phyloP scores from a whole-genome alignment of 2,113 vertebrate genomes.

The Corydoras sp. region DNA sequence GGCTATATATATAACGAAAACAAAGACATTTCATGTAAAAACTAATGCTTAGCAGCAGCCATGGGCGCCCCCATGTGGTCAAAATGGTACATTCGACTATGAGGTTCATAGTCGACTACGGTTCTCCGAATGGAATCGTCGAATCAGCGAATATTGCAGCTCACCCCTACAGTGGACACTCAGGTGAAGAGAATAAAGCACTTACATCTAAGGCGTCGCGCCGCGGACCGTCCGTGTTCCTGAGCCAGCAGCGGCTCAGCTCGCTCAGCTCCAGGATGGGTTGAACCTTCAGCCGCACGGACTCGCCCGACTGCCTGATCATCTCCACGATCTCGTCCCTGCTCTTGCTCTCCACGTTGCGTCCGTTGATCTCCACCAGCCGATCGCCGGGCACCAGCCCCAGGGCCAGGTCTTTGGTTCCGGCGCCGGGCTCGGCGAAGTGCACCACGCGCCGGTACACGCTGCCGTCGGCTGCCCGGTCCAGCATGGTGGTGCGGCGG shows the following conservation, averaged over 20 bases:
- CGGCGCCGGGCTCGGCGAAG: slow-evolving; percentile 88
- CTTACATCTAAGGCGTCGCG: slow-evolving; percentile 79
- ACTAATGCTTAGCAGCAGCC: too few species aligned
- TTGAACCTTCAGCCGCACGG: slow-evolving; percentile 87
- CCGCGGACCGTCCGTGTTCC: slow-evolving; percentile 62
- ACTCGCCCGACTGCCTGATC: slow-evolving; percentile 93
- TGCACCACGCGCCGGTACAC: slow-evolving; percentile 82
- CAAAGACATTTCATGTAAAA: too few species aligned
- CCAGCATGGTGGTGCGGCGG: slow-evolving; percentile 88
- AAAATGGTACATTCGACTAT: too few species aligned
- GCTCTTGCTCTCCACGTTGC: slow-evolving; percentile 86
- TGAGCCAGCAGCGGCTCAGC: slow-evolving; percentile 87
- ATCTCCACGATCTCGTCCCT: slow-evolving; percentile 97
- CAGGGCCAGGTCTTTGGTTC: slow-evolving; percentile 81
- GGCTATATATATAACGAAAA: too few species aligned
- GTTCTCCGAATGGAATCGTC: too few species aligned
- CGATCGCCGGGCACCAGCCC: slow-evolving; percentile 90
- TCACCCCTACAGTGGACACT: too few species aligned
- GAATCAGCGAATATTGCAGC: too few species aligned
- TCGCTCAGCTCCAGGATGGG: slow-evolving; percentile 91
- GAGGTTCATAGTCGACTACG: too few species aligned
- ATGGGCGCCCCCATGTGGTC: too few species aligned
- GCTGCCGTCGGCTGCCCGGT: slow-evolving; percentile 76
- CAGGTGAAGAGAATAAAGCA: slow-evolving; percentile 36
- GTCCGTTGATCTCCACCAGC: slow-evolving; percentile 88